These are phyloP conservation scores for Oxyteleia sp. DNA, from an alignment of 2,888 invertebrate species.

Conservation along the genomic window DNA sequence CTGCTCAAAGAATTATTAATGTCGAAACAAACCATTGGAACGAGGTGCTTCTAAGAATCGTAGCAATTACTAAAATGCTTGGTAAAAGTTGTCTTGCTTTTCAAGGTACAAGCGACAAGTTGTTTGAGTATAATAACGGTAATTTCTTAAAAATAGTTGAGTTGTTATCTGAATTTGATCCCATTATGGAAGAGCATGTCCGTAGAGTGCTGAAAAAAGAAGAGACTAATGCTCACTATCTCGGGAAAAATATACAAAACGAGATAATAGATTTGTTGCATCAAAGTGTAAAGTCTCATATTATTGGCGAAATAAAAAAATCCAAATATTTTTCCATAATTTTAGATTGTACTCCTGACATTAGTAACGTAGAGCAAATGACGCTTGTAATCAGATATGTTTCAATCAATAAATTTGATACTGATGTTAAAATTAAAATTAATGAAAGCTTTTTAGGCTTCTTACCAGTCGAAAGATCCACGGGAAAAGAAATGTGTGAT, in stretches of 20 bases:
- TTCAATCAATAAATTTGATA: constrained; percentile 24
- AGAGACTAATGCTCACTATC: constrained; percentile 49
- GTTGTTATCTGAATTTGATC: constrained; percentile 57
- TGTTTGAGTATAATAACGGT: constrained; percentile 50
- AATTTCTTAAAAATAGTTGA: constrained; percentile 58
- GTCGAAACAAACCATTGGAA: constrained; percentile 38
- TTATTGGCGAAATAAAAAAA: constrained; percentile 45
- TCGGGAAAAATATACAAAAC: constrained; percentile 67
- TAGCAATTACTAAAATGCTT: constrained; percentile 39
- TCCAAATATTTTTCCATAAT: constrained; percentile 78
- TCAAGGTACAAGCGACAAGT: constrained; percentile 25
- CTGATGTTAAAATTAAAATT: constrained; percentile 32
- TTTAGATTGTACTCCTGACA: constrained; percentile 77
- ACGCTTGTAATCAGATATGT: constrained; percentile 72
- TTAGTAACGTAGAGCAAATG: constrained; percentile 77
- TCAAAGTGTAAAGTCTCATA: constrained; percentile 46
- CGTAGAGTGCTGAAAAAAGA: constrained; percentile 19
- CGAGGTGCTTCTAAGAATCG: constrained; percentile 29
- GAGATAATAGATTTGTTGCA: constrained; percentile 64
- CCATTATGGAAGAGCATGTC: constrained; percentile 28
- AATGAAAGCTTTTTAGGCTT: constrained; percentile 68
- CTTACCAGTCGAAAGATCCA: constrained; percentile 41
- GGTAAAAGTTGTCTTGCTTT: constrained; percentile 43
- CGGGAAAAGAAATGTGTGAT: constrained; percentile 47
- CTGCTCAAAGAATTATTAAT: constrained; percentile 32